Base-by-base conservation (phyloP, 2,113 vertebrate species). In the Erpornis zantholeuca region DNA sequence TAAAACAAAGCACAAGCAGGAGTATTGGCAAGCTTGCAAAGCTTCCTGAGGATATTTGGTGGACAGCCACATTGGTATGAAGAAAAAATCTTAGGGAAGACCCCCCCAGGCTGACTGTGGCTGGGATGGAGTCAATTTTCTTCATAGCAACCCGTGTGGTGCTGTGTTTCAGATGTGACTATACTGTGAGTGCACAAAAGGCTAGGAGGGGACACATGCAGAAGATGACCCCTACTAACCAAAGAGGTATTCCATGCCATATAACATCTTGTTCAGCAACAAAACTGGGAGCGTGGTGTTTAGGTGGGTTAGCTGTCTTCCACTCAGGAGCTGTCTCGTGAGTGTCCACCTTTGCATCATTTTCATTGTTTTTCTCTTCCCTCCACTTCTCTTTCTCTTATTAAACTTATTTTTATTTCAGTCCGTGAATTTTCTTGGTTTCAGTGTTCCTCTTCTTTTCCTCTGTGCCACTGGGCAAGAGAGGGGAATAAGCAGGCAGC, bases 201-300 rank as follows among this genome's bases (percentile, higher is more conserved):
- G 15, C 3, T 40, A 33, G 31, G 29, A 65, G 22, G 15, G 20
- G 10, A 45, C 18, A 27, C 31, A 68, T 66, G 53, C n/a, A 83
- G 53, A 28, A 45, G 50, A n/a, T n/a, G 31, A 75, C 9, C 21
- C 2, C 0, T 66, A 12, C 27, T 71, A 66, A 79, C 10, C 11
- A 33, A 9, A 53, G 21, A 60, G n/a, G 9, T 63, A 54, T 27
- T 70, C 24, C 2, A 1, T 56, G 11, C 5, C 35, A 28, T 22
- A 0, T 19, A 75, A 27, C 14, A n/a, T 21, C 53, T 7, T 31
- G 7, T 17, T 54, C 70, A 47, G 38, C 31, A 75, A 35, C 19
- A 54, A 68, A 63, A 77, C 1, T 3, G 45, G 23, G 38, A 33
- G 12, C 0, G 0, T 7, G 14, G 2, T 31, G 11, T 35, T 44